Conservation (phyloP, 2,888 invertebrate genomes). For the Euclidia mi region DNA sequence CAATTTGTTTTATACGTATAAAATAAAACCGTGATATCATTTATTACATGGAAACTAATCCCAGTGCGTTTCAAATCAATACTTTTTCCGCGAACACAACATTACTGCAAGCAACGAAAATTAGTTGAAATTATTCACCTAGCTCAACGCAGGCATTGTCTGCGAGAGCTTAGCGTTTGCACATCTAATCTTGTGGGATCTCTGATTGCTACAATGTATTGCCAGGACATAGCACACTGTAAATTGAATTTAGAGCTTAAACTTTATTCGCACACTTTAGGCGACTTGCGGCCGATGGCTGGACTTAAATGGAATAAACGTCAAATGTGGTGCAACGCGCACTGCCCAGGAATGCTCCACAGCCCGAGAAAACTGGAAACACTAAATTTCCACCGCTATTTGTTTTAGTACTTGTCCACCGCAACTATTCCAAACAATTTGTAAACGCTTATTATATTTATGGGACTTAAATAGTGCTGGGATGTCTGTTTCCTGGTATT, state of each 20-base stretch:
- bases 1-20: too few species aligned
- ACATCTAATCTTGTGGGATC: constrained; percentile 45
- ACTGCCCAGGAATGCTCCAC: constrained; percentile 46
- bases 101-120: too few species aligned
- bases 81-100: too few species aligned
- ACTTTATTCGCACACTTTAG: constrained; percentile 77
- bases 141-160: too few species aligned
- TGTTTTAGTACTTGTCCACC: constrained; percentile 58
- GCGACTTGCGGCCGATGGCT: constrained; percentile 66
- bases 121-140: too few species aligned
- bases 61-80: constrained; percentile 7
- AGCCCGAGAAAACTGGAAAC: constrained; percentile 63
- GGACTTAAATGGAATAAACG: constrained; percentile 84
- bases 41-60: constrained; percentile 9
- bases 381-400: constrained; percentile 72
- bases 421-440: constrained; percentile 51
- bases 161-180: constrained; percentile 30
- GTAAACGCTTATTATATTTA: constrained; percentile 38
- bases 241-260: constrained; percentile 75
- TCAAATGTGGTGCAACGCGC: constrained; percentile 71
- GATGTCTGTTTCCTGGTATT: constrained; percentile 5
- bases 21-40: neutral
- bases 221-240: constrained; percentile 56
- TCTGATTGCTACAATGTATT: constrained; percentile 66
- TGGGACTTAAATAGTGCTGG: constrained; percentile 19